These are phyloP conservation scores for Altica lythri DNA, from an alignment of 2,888 invertebrate genomes.

Conservation along the genomic window DNA sequence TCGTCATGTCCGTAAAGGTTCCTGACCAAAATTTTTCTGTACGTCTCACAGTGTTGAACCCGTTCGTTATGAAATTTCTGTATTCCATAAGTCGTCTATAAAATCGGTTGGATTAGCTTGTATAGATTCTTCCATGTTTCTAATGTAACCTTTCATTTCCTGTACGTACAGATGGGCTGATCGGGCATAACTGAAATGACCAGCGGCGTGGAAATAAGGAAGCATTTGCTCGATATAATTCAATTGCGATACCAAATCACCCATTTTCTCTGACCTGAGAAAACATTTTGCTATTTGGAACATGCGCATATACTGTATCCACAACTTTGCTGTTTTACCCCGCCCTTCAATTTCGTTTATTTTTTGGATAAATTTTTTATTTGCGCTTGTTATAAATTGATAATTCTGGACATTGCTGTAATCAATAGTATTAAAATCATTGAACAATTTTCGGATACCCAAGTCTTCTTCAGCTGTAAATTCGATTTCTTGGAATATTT, in stretches of 20 bases:
- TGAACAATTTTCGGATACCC: not conserved
- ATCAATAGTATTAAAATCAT: not conserved
- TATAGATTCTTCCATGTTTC: not conserved
- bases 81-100: not conserved
- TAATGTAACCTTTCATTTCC: not conserved
- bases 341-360: not conserved
- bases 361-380: not conserved
- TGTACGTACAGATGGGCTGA: no score
- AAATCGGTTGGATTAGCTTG: slow-evolving; percentile 1
- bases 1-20: slow-evolving; percentile 3
- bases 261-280: slow-evolving; percentile 1
- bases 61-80: not conserved
- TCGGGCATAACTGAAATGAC: slow-evolving; percentile 1
- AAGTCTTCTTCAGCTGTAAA: not conserved
- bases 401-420: not conserved
- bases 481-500: slow-evolving; percentile 1
- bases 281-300: slow-evolving; percentile 1
- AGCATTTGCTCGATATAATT: not conserved
- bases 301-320: slow-evolving; percentile 4
- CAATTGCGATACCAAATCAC: not conserved
- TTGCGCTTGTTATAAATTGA: not conserved
- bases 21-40: slow-evolving; percentile 13
- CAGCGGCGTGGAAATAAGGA: not conserved
- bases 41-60: slow-evolving; percentile 1
- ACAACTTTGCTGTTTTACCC: slow-evolving; percentile 8